Percentiles rank a stretch among this genome's conserved stretches.
Evolutionary conservation across 2,113 vertebrate genomes (phyloP).

Genomic region (Baryphthengus martii): DNA sequence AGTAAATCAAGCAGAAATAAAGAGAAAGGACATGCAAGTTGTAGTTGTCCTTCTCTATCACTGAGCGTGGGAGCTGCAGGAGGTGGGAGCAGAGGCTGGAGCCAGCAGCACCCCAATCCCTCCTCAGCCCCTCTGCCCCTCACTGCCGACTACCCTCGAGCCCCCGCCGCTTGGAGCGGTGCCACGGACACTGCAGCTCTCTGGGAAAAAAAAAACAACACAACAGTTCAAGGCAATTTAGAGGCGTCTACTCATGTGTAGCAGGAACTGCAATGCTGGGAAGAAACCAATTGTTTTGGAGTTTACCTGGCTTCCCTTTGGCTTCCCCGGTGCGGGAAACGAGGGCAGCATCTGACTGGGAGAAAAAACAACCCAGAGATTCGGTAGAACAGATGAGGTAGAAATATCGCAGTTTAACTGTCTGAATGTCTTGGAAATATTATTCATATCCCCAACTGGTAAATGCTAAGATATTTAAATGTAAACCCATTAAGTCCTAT

Average conservation of each 20-base stretch:
- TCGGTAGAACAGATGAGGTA: neutral
- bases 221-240: neutral
- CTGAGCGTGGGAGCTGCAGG: neutral
- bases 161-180: rapidly evolving
- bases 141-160: neutral
- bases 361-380: neutral
- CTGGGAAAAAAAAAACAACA: neutral
- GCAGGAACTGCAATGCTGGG: neutral
- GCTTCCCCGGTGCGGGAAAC: neutral
- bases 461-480: neutral
- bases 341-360: neutral
- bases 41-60: slow-evolving; percentile 11
- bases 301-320: neutral
- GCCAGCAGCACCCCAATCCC: rapidly evolving
- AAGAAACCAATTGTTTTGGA: neutral
- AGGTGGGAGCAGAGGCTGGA: neutral
- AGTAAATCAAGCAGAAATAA: slow-evolving; percentile 49
- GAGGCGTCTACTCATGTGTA: neutral
- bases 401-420: neutral
- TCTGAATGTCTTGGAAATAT: neutral
- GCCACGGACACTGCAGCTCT: neutral
- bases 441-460: neutral
- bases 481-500: neutral
- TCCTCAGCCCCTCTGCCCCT: neutral
- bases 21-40: slow-evolving; percentile 29